Base-by-base conservation (phyloP, 2,888 invertebrate genomes). In the Alviniconcha strummeri region DNA sequence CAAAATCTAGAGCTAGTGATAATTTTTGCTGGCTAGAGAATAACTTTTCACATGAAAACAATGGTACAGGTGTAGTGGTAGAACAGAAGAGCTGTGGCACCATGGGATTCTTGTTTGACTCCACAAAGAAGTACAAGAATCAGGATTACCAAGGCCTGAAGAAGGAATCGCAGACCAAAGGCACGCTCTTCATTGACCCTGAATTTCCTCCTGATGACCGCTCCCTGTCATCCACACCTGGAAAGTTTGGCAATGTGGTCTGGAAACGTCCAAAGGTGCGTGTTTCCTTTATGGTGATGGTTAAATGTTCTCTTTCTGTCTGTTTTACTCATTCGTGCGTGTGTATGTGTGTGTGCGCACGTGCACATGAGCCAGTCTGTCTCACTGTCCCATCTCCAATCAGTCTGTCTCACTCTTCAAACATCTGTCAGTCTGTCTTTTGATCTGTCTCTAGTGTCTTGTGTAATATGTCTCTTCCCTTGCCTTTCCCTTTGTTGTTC, bases 171-270 rank as follows among this genome's bases (percentile, higher is more conserved):
- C 91, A 93, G 84, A 90, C 91, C 71, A 92, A 92, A 19, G 94
- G 94, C 19, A 92, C 91, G 76, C 90, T 94, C 9, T 95, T 95
- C 90, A 93, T 93, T 56, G 95, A 95, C 91, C 93, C 94, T 6
- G 92, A 94, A 77, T 95, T 95, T 88, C 95, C 95, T n/a, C 94
- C 95, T 17, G 93, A 94, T 87, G 94, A 94, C 84, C 91, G 91
- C 76, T 91, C 93, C 4, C 85, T 93, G 80, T 93, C 92, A 83
- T 88, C 88, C 57, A 88, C 91, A 5, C 88, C 89, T 36, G 92
- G 91, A 2, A 92, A 92, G 87, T 86, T 91, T 9, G 86, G 89
- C n/a, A 91, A 90, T 52, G 91, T 93, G 13, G 90, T 90, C 7
- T 93, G 93, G 93, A 93, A 92, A 86, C 86, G 93, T 75, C 93